Base-by-base conservation (phyloP, 2,797 vertebrate species). In the Chelon auratus region DNA sequence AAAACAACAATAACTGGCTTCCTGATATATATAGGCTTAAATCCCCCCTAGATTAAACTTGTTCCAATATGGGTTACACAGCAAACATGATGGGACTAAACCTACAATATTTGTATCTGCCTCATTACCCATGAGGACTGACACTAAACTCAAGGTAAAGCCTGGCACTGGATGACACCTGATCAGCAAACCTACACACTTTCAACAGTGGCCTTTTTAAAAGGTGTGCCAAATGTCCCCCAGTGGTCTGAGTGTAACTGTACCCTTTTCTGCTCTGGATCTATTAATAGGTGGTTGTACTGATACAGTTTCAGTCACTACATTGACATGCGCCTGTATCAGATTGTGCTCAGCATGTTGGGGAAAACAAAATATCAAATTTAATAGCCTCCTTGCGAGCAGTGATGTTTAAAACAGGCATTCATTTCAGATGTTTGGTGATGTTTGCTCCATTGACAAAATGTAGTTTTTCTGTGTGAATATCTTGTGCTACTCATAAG, bases 281-380 rank as follows among this genome's bases (percentile, higher is more conserved):
- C 87, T 94, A 93, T 89, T 85, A 80, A 88, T 92, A 92, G 86
- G 3, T 43, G 20, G 50, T 43, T 57, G n/a, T 20, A 56, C 78
- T 75, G 78, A 76, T 86, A 73, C 30, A 62, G 75, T 80, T 82
- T 81, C 76, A 77, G 71, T 52, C n/a, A 15, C 65, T 76, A 64
- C 47, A 52, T 37, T 66, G 24, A 78, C 63, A 70, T 62, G 6
- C 22, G 24, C 50, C 47, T 42, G 71, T 78, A 83, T 87, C 81
- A 81, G 72, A 78, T 77, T 79, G 58, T 81, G 50, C 13, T 62
- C 18, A 64, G n/a, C 65, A 15, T 68, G 72, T 70, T 66, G 62
- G 51, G n/a, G n/a, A 60, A 82, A 83, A 80, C 75, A 78, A 84
- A 84, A 77, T 89, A 76, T 88, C 81, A 80, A 10, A 75, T 85